A percentile compares a stretch with the other conserved stretches of the same genome.
Conservation (phyloP, 2,888 invertebrate species). For the Mechanitis messenoides region DNA sequence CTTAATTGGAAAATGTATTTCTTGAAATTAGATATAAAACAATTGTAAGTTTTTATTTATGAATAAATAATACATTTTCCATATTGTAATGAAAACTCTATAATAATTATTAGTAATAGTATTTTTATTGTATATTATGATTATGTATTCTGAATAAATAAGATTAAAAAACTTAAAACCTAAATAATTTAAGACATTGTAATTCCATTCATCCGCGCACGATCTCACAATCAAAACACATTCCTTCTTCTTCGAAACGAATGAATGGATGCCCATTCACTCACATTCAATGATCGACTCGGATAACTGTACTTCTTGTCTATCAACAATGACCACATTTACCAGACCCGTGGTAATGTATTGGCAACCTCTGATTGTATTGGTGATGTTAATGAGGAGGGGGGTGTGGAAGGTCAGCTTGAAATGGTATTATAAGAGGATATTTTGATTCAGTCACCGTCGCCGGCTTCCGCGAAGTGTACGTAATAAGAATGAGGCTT, state of each 20-base stretch:
- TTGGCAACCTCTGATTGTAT: constrained; percentile 14
- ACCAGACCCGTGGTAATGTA: constrained; percentile 23
- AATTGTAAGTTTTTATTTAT: no score
- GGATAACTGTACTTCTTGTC: constrained; percentile 63
- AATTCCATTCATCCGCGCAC: constrained; percentile 20
- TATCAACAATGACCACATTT: constrained; percentile 44
- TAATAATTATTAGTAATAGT: no score
- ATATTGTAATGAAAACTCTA: no score
- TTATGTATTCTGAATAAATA: no score
- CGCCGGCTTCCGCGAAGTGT: constrained; percentile 65
- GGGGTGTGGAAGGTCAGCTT: constrained; percentile 20
- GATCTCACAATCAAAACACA: constrained; percentile 49
- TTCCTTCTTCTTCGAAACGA: constrained; percentile 59
- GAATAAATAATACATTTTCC: no score
- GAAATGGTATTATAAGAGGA: constrained; percentile 46
- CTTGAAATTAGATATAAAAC: no score
- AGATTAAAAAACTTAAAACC: neutral
- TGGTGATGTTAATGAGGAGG: constrained; percentile 17
- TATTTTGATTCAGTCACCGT: constrained; percentile 70
- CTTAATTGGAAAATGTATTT: no score
- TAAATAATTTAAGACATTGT: constrained; percentile 8
- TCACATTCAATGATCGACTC: constrained; percentile 51
- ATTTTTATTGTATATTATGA: no score
- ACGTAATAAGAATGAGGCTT: constrained; percentile 40
- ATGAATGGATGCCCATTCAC: constrained; percentile 68